Evolutionary conservation across 2,888 invertebrate genomes (phyloP), one percentile per base, ranked within the genome.

Genomic region (Orchestes rusci): DNA sequence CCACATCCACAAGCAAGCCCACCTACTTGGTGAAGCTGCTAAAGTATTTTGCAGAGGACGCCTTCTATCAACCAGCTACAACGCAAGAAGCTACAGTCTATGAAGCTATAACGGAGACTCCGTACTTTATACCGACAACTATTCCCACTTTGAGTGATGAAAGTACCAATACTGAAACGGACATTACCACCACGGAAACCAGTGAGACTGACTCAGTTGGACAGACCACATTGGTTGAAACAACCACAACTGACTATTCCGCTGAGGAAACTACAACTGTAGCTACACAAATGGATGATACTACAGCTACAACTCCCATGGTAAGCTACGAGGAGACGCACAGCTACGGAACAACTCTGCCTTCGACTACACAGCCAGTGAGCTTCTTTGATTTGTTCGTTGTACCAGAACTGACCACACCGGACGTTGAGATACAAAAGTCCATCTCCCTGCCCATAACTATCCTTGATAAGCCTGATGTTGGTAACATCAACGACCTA

Each of bases 231-330:
- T n/a, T n/a, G n/a, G n/a, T n/a, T n/a, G n/a, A n/a, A n/a, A n/a
- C n/a, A n/a, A n/a, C n/a, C n/a, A n/a, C n/a, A n/a, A n/a, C n/a
- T n/a, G n/a, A 3, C 1, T 31, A 16, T 32, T n/a, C 16, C 12
- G 16, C 10, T n/a, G 16, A 16, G 1, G 5, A 19, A 2, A n/a
- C 19, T 16, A 20, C 15, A 7, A 20, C 4, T 4, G n/a, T n/a
- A n/a, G n/a, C n/a, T n/a, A n/a, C n/a, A n/a, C n/a, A n/a, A 8
- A 33, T 47, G 10, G 49, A 43, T 16, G 49, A 53, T 32, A 50
- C 48, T 2, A 52, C 53, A 8, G 44, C 31, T 16, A 53, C 52
- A 2, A 51, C 54, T n/a, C 51, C 51, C 12, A 17, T 46, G 18
- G 13, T 48, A 7, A 51, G 39, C 23, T 48, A 40, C 42, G 45